Evolutionary conservation across 37 sponge, comb jelly and placozoan genomes (phyloP), one percentile per base, ranked within the genome.

Genomic region (Amphimedon queenslandica): DNA sequence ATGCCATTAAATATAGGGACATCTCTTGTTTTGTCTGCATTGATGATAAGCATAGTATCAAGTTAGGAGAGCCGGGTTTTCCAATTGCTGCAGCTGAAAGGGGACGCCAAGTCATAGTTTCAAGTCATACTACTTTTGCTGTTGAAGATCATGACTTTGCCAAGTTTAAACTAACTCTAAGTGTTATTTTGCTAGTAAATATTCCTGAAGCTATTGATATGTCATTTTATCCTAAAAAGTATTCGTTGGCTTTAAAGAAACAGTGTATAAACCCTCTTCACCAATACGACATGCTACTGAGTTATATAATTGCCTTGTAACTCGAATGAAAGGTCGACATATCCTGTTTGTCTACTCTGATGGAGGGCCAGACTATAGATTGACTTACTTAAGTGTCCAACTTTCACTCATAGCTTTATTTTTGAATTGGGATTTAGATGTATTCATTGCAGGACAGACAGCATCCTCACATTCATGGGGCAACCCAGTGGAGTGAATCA

Each of bases 71-170:
- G n/a, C n/a, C n/a, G n/a, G n/a, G n/a, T n/a, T n/a, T n/a, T n/a
- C n/a, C n/a, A n/a, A n/a, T n/a, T n/a, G n/a, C 77, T 32, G 69
- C 83, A 31, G 83, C 61, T 2, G 71, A 74, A 4, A 27, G 77
- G 23, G 81, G 81, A 8, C 11, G 73, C 2, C 42, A 72, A 63
- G 64, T 76, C 1, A 63, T 76, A 36, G 77, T 83, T 11, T 55
- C 69, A 13, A 11, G 16, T 5, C n/a, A 23, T 73, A 37, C 34
- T 55, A 51, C 60, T 28, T 76, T 82, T 75, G 43, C 53, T 32
- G 83, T 74, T 2, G 73, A 55, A 47, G 81, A 80, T 40, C 81
- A 80, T 64, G 74, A 80, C 35, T n/a, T n/a, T n/a, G n/a, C n/a
- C n/a, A n/a, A n/a, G n/a, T n/a, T n/a, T n/a, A n/a, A n/a, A n/a